Percentiles rank a stretch among this genome's conserved stretches.
Evolutionary conservation across 2,888 invertebrate species (phyloP).

Genomic region (Hirtodrosophila confusa): DNA sequence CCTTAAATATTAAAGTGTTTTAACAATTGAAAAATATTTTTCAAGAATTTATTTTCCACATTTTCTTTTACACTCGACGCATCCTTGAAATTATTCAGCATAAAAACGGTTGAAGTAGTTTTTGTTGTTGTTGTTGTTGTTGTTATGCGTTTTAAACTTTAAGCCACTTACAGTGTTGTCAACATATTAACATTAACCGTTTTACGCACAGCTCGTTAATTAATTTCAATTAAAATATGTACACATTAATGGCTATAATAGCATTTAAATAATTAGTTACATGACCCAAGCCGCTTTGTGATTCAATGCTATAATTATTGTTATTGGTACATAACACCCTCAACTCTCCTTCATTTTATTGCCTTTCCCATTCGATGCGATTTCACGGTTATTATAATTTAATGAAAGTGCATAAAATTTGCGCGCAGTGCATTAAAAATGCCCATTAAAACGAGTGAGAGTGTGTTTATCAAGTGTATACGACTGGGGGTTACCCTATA

Average conservation of each 20-base stretch:
- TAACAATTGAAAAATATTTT: too few relatives aligned
- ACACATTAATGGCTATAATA: slow-evolving; percentile 57
- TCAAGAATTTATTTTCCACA: too few relatives aligned
- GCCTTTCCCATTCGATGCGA: slow-evolving; percentile 17
- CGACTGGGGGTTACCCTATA: not conserved
- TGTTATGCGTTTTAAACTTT: slow-evolving; percentile 11
- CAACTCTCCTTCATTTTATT: not conserved
- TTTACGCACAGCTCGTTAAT: slow-evolving; percentile 55
- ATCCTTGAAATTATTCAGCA: not conserved
- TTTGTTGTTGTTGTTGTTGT: not conserved
- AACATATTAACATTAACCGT: slow-evolving; percentile 37
- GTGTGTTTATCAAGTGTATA: not conserved
- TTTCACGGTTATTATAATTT: slow-evolving; percentile 44
- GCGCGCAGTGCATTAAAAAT: slow-evolving; percentile 51
- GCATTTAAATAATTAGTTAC: slow-evolving; percentile 74
- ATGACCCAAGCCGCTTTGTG: slow-evolving; percentile 22
- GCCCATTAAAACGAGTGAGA: slow-evolving; percentile 26
- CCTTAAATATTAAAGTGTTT: not conserved
- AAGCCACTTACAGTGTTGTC: slow-evolving; percentile 24
- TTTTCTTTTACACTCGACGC: not conserved
- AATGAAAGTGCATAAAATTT: slow-evolving; percentile 53
- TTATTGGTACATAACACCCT: slow-evolving; percentile 7
- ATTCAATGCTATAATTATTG: slow-evolving; percentile 34
- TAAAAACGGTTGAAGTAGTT: not conserved
- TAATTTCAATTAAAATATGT: slow-evolving; percentile 67